phyloP scores from a whole-genome alignment of 2,888 invertebrate genomes.

The Elegia similella region DNA sequence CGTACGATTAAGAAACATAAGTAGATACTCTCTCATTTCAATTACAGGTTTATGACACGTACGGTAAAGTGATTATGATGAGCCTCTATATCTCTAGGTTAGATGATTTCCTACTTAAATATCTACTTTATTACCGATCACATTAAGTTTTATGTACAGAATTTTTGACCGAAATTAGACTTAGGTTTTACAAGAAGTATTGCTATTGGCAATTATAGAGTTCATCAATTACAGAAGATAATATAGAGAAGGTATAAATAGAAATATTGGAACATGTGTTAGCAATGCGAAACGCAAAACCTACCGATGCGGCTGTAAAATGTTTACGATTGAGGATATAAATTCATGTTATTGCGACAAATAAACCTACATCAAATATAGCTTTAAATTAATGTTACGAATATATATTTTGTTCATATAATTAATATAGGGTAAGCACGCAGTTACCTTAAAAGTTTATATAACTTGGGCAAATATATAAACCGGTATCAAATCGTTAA shows the following conservation, averaged over 20 bases:
- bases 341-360: slow-evolving; percentile 57
- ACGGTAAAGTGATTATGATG: slow-evolving; percentile 4
- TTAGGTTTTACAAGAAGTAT: slow-evolving; percentile 18
- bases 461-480: no score
- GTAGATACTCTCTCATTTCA: not conserved
- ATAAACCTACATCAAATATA: slow-evolving; percentile 47
- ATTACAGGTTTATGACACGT: slow-evolving; percentile 3
- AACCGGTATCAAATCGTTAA: no score
- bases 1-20: slow-evolving; percentile 29
- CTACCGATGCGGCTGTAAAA: slow-evolving; percentile 53
- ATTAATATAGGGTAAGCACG: not conserved
- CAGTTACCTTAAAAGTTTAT: no score
- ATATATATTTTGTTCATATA: slow-evolving; percentile 15
- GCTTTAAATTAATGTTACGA: slow-evolving; percentile 18
- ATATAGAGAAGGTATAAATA: slow-evolving; percentile 39
- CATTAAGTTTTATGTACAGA: not conserved
- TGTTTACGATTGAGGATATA: slow-evolving; percentile 64
- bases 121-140: slow-evolving; percentile 11
- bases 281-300: slow-evolving; percentile 45
- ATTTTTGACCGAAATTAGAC: slow-evolving; percentile 19
- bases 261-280: slow-evolving; percentile 42
- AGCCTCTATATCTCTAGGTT: not conserved
- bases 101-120: slow-evolving; percentile 1
- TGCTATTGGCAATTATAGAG: slow-evolving; percentile 24
- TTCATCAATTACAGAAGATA: slow-evolving; percentile 28